phyloP scores from a whole-genome alignment of 35 echinoderm and acorn worm genomes.

The Ophioderma brevispina region DNA sequence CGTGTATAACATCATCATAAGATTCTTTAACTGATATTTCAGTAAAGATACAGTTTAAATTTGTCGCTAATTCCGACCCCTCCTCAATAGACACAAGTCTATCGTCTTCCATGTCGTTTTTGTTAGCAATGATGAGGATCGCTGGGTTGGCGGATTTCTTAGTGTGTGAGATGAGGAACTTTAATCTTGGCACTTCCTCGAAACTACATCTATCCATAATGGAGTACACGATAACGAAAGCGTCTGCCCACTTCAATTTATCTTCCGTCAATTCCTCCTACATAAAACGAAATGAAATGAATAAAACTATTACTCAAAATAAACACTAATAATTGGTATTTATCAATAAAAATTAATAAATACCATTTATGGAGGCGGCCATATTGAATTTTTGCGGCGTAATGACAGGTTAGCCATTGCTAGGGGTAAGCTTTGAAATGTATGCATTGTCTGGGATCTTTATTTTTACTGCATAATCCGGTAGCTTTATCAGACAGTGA shows the following conservation, averaged over 20 bases:
- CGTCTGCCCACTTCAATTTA: slow-evolving; percentile 91
- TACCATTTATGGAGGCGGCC: too few relatives aligned
- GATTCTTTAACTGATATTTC: slow-evolving; percentile 86
- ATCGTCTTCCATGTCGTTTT: slow-evolving; percentile 79
- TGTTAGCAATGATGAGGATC: slow-evolving; percentile 94
- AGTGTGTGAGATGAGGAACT: slow-evolving; percentile 72
- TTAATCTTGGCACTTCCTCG: slow-evolving; percentile 87
- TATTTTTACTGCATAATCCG: too few relatives aligned
- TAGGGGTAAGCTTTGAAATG: too few relatives aligned
- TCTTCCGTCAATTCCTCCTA: slow-evolving; percentile 84
- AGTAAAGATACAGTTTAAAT: slow-evolving; percentile 68
- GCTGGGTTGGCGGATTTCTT: slow-evolving; percentile 65
- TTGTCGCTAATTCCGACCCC: slow-evolving; percentile 55
- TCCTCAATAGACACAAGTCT: slow-evolving; percentile 69
- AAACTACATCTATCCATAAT: slow-evolving; percentile 87
- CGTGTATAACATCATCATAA: slow-evolving; percentile 68
- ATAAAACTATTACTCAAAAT: neutral
- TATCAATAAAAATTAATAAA: too few relatives aligned
- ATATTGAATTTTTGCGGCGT: too few relatives aligned
- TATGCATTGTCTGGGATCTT: too few relatives aligned
- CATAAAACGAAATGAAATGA: slow-evolving; percentile 1
- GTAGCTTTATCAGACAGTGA: too few relatives aligned
- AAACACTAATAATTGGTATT: too few relatives aligned
- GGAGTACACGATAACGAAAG: slow-evolving; percentile 93
- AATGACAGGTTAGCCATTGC: too few relatives aligned